Base-by-base conservation (phyloP, 2,797 vertebrate genomes). In the Eutrigla gurnardus region DNA sequence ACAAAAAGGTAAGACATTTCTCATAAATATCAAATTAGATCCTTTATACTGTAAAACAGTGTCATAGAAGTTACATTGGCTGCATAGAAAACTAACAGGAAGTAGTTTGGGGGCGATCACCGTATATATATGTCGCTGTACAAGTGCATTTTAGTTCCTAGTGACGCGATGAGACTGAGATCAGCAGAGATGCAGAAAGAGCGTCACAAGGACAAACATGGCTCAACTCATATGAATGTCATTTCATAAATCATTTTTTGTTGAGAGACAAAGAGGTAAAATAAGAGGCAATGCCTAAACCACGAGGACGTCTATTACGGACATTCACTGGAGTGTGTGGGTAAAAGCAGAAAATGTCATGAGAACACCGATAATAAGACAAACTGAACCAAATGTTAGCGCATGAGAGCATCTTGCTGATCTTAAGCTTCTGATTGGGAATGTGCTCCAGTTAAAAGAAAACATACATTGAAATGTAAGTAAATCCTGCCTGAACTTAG, bases 1-100 rank as follows among this genome's bases (percentile, higher is more conserved):
- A 95, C 91, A 95, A 95, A 95, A 95, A 94, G 92, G 94, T 97
- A 97, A 97, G 96, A 98, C 94, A 86, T 94, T 79, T 74, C 59
- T 94, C 93, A 96, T 97, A 98, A 98, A 98, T 98, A 98, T 72
- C 93, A 96, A 96, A 96, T 96, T 96, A 96, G 94, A 96, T 94
- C 83, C 66, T 90, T 86, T 95, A 94, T 75, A 69, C 73, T 95
- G 94, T 94, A 94, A 95, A 96, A 95, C 93, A 89, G 92, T 91
- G 93, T 85, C 88, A 91, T 89, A 90, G 91, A 91, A 90, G 93
- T 93, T 87, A 91, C 86, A 87, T 89, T 90, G 88, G 88, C 95
- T 98, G 96, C 97, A 97, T 98, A 98, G 96, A 97, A 96, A 96
- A 96, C 95, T 96, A 96, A 95, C 96, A 94, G 96, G 81, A 89